phyloP scores from a whole-genome alignment of 92 coral and sea anemone species.

The Galaxea fascicularis region DNA sequence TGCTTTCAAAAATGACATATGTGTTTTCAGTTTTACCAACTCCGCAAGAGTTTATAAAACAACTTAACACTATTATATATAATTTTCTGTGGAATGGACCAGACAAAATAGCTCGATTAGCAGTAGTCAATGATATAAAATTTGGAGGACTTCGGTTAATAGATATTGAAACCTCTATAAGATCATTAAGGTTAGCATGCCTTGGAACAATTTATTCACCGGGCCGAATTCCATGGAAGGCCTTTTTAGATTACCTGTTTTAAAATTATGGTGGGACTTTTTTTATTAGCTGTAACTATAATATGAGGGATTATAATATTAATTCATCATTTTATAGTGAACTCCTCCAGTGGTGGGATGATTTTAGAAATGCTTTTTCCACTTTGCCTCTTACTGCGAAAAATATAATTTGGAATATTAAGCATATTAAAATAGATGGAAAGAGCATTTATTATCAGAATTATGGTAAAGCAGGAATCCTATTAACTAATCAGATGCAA shows the following conservation, averaged over 20 bases:
- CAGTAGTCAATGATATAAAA: too few species aligned
- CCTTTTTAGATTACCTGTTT: neutral
- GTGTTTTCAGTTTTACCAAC: neutral
- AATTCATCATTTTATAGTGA: too few species aligned
- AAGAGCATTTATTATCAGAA: neutral
- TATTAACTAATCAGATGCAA: neutral
- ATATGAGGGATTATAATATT: too few species aligned
- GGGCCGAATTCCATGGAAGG: neutral
- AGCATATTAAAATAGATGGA: neutral
- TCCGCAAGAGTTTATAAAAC: neutral
- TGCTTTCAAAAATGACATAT: neutral
- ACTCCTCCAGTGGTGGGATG: conserved; percentile 3
- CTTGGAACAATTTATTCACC: neutral
- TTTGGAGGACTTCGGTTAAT: too few species aligned
- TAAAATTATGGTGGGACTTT: neutral
- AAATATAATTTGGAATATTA: neutral
- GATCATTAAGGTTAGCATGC: neutral
- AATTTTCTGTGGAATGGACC: neutral
- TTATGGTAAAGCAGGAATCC: neutral
- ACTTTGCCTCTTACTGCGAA: neutral
- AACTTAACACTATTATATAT: neutral
- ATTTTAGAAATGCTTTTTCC: neutral
- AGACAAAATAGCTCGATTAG: neutral
- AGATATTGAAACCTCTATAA: neutral
- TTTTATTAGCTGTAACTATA: neutral